phyloP scores from a whole-genome alignment of 2,113 vertebrate genomes.

The Ciconia boyciana region DNA sequence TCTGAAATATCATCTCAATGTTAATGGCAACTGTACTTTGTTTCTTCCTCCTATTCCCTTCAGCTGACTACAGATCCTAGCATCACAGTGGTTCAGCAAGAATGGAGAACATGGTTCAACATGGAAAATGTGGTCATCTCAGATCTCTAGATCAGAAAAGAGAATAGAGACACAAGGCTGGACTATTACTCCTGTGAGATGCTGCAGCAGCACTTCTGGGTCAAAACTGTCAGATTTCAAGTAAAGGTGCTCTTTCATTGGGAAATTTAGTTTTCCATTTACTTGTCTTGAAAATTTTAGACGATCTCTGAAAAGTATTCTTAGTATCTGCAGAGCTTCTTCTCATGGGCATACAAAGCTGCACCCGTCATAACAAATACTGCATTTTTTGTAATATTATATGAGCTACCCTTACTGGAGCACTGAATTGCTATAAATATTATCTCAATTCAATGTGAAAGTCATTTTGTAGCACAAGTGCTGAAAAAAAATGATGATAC shows the following conservation, averaged over 20 bases:
- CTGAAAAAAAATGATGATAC: not conserved
- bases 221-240: not conserved
- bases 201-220: not conserved
- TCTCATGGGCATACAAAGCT: not conserved
- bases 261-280: not conserved
- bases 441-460: not conserved
- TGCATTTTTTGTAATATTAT: not conserved
- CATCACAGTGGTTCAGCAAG: not conserved
- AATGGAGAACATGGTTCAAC: not conserved
- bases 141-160: not conserved
- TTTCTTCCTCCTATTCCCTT: not conserved
- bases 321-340: not conserved
- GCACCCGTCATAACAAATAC: not conserved
- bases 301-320: not conserved
- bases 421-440: not conserved
- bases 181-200: not conserved
- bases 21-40: accelerated
- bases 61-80: not conserved
- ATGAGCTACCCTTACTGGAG: not conserved
- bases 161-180: not conserved
- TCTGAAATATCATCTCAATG: not conserved
- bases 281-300: not conserved
- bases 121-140: not conserved
- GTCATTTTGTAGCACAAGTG: not conserved
- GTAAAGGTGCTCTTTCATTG: not conserved